phyloP scores from a whole-genome alignment of 2,113 vertebrate genomes.

The Tylochromis polylepis region DNA sequence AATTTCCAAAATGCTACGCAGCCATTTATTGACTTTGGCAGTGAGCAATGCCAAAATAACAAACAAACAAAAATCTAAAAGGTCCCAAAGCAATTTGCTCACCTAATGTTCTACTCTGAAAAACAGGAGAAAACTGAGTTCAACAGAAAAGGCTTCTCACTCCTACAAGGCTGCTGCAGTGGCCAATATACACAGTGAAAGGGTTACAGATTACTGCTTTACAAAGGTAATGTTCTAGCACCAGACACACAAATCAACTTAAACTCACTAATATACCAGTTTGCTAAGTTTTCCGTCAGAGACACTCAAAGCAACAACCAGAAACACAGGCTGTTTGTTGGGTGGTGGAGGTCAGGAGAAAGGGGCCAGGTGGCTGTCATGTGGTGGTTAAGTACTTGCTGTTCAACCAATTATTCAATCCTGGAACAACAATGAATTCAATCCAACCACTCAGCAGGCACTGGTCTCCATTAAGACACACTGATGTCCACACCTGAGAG shows the following conservation, averaged over 20 bases:
- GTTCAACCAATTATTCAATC: neutral
- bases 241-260: neutral
- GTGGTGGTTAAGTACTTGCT: neutral
- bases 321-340: neutral
- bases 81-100: neutral
- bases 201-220: too few species aligned
- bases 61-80: neutral
- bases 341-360: neutral
- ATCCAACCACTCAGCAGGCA: neutral
- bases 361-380: too few species aligned
- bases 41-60: neutral
- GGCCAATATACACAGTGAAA: neutral
- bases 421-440: neutral
- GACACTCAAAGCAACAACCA: neutral
- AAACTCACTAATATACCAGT: neutral
- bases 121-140: rapidly evolving
- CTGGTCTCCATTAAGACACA: neutral
- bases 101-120: rapidly evolving
- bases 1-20: neutral
- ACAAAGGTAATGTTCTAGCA: neutral
- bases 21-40: neutral
- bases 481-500: rapidly evolving
- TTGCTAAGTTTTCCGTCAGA: neutral
- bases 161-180: rapidly evolving
- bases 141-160: rapidly evolving